These are phyloP conservation scores for Ciconia maguari DNA, from an alignment of 2,113 vertebrate species.

Conservation along the genomic window DNA sequence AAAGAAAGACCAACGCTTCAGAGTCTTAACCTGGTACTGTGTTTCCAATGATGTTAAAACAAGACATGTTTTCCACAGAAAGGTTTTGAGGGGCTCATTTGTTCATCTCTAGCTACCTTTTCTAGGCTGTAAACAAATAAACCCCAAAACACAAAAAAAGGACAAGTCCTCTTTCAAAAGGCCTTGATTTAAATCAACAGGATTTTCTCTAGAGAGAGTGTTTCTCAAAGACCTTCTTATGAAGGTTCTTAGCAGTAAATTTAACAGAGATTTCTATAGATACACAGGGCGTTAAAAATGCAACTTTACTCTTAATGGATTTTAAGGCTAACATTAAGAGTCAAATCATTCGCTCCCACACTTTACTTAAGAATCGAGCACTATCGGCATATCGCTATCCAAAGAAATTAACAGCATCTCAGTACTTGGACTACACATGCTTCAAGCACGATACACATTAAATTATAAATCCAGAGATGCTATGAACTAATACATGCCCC, in stretches of 20 bases:
- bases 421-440: not conserved
- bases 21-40: conserved; percentile 34
- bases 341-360: not conserved
- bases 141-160: not conserved
- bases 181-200: not conserved
- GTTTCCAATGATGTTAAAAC: conserved; percentile 19
- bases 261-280: not conserved
- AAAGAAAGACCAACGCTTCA: conserved; percentile 57
- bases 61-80: not conserved
- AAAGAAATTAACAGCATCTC: not conserved
- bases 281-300: not conserved
- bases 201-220: not conserved
- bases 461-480: not conserved
- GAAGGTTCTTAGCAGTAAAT: not conserved
- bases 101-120: not conserved
- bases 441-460: not conserved
- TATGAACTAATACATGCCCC: not conserved
- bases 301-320: not conserved
- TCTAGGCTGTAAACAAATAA: not conserved
- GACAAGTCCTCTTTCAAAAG: not conserved
- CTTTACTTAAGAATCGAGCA: not conserved
- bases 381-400: not conserved
- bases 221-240: not conserved
- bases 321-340: not conserved
- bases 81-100: not conserved